Base-by-base conservation (phyloP, 1,140 invertebrate genomes). In the Drosophila obscura region DNA sequence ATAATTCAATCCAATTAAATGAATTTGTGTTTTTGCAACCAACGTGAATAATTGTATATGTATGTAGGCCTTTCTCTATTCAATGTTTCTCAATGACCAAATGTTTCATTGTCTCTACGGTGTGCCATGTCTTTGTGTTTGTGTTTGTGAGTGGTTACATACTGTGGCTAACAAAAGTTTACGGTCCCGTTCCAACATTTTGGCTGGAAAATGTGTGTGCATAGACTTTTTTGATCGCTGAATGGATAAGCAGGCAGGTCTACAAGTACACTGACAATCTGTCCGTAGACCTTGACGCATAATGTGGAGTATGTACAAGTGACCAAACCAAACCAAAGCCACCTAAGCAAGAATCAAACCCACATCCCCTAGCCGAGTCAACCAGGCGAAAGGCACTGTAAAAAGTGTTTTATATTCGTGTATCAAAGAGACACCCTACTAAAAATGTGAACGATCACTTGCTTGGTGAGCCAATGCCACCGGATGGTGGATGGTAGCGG, bases 61-160 rank as follows among this genome's bases (percentile, higher is more conserved):
- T 31, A 9, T 9, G 48, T 41, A 68, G 68, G 66, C 66, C 66
- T 69, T 69, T 69, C 66, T 69, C 66, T 69, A 69, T 50, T 43
- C n/a, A 43, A 41, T 57, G 52, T 69, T 69, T 69, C 66, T 69
- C 66, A 69, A 69, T 69, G 66, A 69, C 64, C 66, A 69, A 71
- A 71, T 71, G 65, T 58, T 71, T 69, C 52, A 58, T 69, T 71
- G 67, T 58, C 64, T 69, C 68, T 44, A 26, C 22, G 22, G 22
- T 68, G 45, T 50, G 31, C 8, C 35, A 5, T 39, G 11, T 58
- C 65, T 71, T 71, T 44, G 35, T 68, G 45, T 44, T 11, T 31
- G 7, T 58, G 55, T 60, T 50, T 69, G 43, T 57, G 63, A 63
- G 16, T 64, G 59, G 67, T 71, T 71, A 71, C 67, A 71, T 71